phyloP scores from a whole-genome alignment of 2,113 vertebrate species.

The Petaurus breviceps region DNA sequence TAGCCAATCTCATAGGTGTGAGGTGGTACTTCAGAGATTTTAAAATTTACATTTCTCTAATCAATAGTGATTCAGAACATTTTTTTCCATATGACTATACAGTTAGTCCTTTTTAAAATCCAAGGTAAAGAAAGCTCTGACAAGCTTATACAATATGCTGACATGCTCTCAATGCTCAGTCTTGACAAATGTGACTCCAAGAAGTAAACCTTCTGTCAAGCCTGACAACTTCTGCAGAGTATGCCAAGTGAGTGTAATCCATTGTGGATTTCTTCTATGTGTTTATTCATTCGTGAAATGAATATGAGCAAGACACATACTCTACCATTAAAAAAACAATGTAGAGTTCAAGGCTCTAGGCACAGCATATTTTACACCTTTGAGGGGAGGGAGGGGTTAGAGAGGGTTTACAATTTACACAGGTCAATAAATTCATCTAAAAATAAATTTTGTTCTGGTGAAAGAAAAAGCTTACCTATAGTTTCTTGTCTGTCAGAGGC shows the following conservation, averaged over 20 bases:
- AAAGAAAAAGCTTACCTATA: background rate
- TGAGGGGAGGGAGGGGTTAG: too few species aligned
- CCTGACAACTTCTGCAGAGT: background rate
- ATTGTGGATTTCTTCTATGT: background rate
- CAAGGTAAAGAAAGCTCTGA: background rate
- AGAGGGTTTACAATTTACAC: background rate
- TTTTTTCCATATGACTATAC: too few species aligned
- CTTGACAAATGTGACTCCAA: background rate
- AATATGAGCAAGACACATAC: background rate
- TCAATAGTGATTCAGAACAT: too few species aligned
- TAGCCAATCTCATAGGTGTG: too few species aligned
- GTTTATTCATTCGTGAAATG: background rate
- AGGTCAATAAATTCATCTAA: background rate
- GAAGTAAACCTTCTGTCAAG: background rate
- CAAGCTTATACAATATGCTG: background rate
- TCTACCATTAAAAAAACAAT: background rate
- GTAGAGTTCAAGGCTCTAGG: constrained; percentile 51
- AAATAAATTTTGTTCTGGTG: background rate
- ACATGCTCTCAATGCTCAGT: background rate
- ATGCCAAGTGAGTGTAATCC: background rate
- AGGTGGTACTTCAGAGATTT: too few species aligned
- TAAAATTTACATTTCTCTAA: too few species aligned
- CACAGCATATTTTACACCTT: background rate
- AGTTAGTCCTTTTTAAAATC: background rate
- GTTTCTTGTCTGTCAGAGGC: background rate